Base-by-base conservation (phyloP, 1,140 invertebrate species). In the Wiebesia pumilae region DNA sequence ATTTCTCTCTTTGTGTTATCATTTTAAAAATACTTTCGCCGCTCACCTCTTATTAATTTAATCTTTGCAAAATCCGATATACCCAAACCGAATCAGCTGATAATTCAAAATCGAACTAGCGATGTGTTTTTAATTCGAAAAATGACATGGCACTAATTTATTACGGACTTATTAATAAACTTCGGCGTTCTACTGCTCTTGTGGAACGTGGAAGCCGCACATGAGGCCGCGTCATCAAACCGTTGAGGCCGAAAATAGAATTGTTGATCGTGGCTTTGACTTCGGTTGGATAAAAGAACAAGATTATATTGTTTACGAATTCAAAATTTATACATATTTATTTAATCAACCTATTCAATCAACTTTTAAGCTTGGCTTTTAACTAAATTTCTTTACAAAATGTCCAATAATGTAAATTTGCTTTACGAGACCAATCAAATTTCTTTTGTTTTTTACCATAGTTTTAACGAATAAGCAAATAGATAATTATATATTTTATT, bases 101-200 rank as follows among this genome's bases (percentile, higher is more conserved):
- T 33, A 79, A 80, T 62, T 80, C 19, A 80, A 65, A 80, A 80
- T 80, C 54, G 54, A 80, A 80, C 6, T 30, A 0, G 30, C 10
- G 33, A 80, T 38, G 24, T 62, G 33, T 30, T 80, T 80, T 62
- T 62, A 58, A 80, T 58, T 80, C 27, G 33, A 30, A 80, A 58
- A 27, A 62, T 51, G 54, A 80, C 51, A 65, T 33, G 9, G n/a
- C 19, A 27, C 16, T 3, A 16, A 54, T n/a, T n/a, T n/a, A 12
- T 10, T 27, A 12, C 35, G 65, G 19, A 47, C 19, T 47, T 83
- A 75, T 82, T 82, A 82, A 82, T 82, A 82, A 81, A 82, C 69
- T 33, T 27, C 4, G 71, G 21, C 65, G 19, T 69, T 30, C n/a
- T 65, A 27, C 3, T 65, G n/a, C n/a, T 30, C 14, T 73, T 16